These are phyloP conservation scores for Oryzias celebensis DNA, from an alignment of 2,113 vertebrate genomes.

Conservation along the genomic window DNA sequence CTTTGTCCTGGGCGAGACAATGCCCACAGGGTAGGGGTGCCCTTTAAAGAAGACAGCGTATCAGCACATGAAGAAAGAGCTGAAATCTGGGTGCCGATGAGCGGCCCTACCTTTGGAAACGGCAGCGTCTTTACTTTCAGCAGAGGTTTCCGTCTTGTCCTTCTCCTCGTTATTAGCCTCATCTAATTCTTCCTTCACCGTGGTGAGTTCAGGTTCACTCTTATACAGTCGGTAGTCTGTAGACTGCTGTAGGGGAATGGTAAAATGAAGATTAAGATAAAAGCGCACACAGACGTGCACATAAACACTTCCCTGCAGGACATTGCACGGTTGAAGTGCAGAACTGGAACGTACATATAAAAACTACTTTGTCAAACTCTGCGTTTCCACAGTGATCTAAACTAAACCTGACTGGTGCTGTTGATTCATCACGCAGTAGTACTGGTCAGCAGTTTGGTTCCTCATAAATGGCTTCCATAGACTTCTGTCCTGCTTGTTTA, in stretches of 20 bases:
- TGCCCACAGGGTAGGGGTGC: conserved; percentile 85
- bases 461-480: too few relatives aligned
- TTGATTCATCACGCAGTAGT: too few relatives aligned
- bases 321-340: too few relatives aligned
- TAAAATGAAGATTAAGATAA: conserved; percentile 6
- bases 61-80: background rate
- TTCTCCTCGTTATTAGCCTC: conserved; percentile 88
- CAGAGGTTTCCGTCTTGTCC: conserved; percentile 79
- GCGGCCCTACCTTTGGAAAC: conserved; percentile 80
- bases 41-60: conserved; percentile 57
- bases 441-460: too few relatives aligned
- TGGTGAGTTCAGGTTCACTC: conserved; percentile 96
- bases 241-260: conserved; percentile 74
- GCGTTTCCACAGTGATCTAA: too few relatives aligned
- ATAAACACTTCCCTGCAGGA: too few relatives aligned
- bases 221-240: conserved; percentile 97
- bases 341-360: too few relatives aligned
- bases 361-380: too few relatives aligned
- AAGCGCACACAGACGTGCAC: background rate
- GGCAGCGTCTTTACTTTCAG: conserved; percentile 77
- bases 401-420: too few relatives aligned
- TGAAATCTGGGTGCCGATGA: background rate
- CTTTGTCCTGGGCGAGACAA: conserved; percentile 90
- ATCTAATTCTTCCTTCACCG: conserved; percentile 91
- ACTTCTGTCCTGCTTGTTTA: too few relatives aligned